Conservation (phyloP, 2,797 vertebrate species). For the Oceanodroma leucorhoa region DNA sequence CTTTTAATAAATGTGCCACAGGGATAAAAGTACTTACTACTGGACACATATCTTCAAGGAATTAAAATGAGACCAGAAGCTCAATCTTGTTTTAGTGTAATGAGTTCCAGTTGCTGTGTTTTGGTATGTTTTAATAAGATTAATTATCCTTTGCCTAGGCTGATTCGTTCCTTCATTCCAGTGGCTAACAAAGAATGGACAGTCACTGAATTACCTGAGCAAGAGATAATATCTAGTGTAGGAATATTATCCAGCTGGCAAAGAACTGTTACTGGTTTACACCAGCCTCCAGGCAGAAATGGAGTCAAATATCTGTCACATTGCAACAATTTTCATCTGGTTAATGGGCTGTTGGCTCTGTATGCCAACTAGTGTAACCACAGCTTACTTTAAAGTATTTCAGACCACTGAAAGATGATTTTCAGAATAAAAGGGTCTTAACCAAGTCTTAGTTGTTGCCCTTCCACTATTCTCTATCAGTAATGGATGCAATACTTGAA, state of each 20-base stretch:
- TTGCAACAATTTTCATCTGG: constrained; percentile 41
- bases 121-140: constrained; percentile 72
- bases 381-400: constrained; percentile 3
- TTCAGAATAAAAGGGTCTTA: background rate
- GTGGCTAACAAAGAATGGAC: constrained; percentile 21
- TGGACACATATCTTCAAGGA: constrained; percentile 68
- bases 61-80: constrained; percentile 68
- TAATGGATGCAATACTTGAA: background rate
- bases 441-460: background rate
- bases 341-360: constrained; percentile 11
- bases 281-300: constrained; percentile 41
- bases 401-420: background rate
- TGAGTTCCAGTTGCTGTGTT: constrained; percentile 64
- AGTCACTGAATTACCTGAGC: constrained; percentile 38
- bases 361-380: constrained; percentile 1
- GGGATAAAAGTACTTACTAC: constrained; percentile 50
- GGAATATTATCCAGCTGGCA: constrained; percentile 50
- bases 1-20: constrained; percentile 40
- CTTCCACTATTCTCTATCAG: background rate
- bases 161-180: constrained; percentile 30
- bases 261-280: constrained; percentile 38
- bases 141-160: constrained; percentile 68
- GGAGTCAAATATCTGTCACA: constrained; percentile 56
- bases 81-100: constrained; percentile 61
- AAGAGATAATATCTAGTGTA: constrained; percentile 38